phyloP scores from a whole-genome alignment of 1,140 invertebrate genomes.

The Penaeus vannamei region DNA sequence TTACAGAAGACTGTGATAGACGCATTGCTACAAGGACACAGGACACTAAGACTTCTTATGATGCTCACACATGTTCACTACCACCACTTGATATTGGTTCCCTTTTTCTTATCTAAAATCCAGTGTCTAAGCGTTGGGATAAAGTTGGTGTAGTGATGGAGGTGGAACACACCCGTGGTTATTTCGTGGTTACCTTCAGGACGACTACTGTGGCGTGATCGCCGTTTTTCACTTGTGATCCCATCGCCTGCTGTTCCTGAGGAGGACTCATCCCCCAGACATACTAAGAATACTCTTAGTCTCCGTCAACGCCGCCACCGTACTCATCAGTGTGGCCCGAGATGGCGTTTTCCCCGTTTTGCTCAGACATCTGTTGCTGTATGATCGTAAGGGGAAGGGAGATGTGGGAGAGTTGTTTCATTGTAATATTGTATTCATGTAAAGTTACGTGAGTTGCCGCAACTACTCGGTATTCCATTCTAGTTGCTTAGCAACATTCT shows the following conservation, averaged over 20 bases:
- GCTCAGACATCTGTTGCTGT: too few relatives aligned
- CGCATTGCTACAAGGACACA: not conserved
- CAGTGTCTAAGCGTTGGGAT: conserved; percentile 31
- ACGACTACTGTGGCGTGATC: not conserved
- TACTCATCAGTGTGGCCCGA: not conserved
- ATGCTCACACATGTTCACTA: not conserved
- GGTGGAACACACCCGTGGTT: not conserved
- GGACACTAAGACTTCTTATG: not conserved
- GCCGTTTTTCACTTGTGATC: not conserved
- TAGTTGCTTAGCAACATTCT: too few relatives aligned
- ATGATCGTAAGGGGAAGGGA: not conserved
- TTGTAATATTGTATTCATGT: too few relatives aligned
- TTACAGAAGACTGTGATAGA: conserved; percentile 9
- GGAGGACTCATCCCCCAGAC: too few relatives aligned
- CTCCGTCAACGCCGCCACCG: not conserved
- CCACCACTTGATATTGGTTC: not conserved
- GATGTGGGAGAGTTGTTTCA: too few relatives aligned
- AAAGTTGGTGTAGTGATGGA: conserved; percentile 4
- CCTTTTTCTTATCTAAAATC: conserved; percentile 2
- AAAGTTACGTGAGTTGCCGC: too few relatives aligned
- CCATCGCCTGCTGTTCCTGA: too few relatives aligned
- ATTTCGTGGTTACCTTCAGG: not conserved
- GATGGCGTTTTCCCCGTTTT: too few relatives aligned
- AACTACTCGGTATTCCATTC: too few relatives aligned
- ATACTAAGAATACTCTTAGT: too few relatives aligned